Conservation (phyloP, 2,113 vertebrate genomes). For the Myotis lucifugus region DNA sequence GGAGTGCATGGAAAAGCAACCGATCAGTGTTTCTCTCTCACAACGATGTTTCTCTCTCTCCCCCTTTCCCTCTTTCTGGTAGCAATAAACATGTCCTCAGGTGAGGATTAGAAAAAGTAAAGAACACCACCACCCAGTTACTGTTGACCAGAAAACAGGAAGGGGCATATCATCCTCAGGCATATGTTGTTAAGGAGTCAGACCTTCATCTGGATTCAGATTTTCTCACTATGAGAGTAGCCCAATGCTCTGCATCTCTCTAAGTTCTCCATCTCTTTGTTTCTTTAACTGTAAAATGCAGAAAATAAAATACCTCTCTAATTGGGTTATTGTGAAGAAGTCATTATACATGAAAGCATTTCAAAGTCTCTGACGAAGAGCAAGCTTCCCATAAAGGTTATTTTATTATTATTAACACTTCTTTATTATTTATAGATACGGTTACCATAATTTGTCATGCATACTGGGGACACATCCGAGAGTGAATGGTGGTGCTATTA, state of each 20-base stretch:
- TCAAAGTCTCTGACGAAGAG: not conserved
- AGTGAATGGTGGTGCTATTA: not conserved
- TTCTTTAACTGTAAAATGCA: not conserved
- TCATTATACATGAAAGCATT: not conserved
- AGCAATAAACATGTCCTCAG: too few species aligned
- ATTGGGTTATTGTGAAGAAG: not conserved
- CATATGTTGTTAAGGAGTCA: not conserved
- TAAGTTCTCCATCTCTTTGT: not conserved
- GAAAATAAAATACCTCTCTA: not conserved
- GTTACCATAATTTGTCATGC: not conserved
- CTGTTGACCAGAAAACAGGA: not conserved
- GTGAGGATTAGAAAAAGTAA: too few species aligned
- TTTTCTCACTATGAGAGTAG: not conserved
- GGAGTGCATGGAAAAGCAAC: too few species aligned
- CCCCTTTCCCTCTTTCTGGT: too few species aligned
- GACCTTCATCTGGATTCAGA: not conserved
- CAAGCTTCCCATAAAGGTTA: not conserved
- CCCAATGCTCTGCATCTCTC: not conserved
- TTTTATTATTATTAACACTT: not conserved
- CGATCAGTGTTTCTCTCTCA: too few species aligned
- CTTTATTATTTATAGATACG: slow-evolving; percentile 39
- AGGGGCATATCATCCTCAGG: not conserved
- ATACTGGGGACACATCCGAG: not conserved
- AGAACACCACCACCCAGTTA: not conserved
- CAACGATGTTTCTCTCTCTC: too few species aligned